Evolutionary conservation across 2,113 vertebrate genomes (phyloP).

Genomic region (Phoxinus phoxinus): DNA sequence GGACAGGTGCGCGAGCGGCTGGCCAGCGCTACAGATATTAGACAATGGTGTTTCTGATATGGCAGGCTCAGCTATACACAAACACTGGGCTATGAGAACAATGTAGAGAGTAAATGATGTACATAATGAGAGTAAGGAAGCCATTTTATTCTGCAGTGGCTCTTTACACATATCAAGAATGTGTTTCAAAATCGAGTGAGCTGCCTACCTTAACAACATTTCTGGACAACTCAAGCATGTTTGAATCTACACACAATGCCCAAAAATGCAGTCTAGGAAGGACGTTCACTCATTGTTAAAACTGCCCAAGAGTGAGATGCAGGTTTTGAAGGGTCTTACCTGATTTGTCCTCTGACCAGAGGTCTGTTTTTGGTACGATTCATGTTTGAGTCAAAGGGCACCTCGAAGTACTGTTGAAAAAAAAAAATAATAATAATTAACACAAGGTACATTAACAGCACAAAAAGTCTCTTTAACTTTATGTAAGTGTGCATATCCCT

Average conservation of each 20-base stretch:
- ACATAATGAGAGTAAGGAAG: conserved; percentile 17
- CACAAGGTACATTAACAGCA: neutral
- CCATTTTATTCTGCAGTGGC: neutral
- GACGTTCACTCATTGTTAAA: neutral
- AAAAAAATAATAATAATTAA: conserved; percentile 51
- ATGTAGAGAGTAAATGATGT: conserved; percentile 40
- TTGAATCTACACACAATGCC: neutral
- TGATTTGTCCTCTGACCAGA: conserved; percentile 95
- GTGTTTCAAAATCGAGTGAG: neutral
- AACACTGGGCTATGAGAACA: conserved; percentile 30
- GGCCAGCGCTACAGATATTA: conserved; percentile 12
- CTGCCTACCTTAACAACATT: neutral
- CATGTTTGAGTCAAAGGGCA: conserved; percentile 99
- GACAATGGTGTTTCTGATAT: conserved; percentile 34
- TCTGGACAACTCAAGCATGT: neutral
- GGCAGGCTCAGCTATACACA: conserved; percentile 18
- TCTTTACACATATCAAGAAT: neutral
- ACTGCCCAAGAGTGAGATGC: neutral
- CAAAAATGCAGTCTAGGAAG: neutral
- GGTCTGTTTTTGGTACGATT: conserved; percentile 98
- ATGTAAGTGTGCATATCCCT: neutral
- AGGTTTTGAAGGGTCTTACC: conserved; percentile 74
- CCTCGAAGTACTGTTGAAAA: conserved; percentile 91
- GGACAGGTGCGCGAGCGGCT: conserved; percentile 47
- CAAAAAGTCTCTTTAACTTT: neutral